Evolutionary conservation across 2,113 vertebrate species (phyloP), one percentile per base, ranked within the genome.

Genomic region (Esox niger): DNA sequence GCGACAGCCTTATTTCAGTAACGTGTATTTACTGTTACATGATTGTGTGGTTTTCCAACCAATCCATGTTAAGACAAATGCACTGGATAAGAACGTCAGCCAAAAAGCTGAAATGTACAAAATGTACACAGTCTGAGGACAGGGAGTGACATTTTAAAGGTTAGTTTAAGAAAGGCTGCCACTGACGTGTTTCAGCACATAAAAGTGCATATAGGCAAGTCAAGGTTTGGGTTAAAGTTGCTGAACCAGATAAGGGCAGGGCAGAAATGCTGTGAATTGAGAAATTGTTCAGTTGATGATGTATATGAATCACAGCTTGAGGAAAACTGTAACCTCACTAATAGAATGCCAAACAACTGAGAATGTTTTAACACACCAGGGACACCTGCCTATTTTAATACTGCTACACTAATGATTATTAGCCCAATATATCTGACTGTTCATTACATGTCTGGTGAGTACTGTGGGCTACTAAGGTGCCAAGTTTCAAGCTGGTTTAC

Each of bases 401-500:
- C 38, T 15, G 3, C n/a, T 21, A 52, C 8, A 61, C 2, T 21
- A 35, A 33, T 35, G 10, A 61, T 33, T 35, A 23, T 35, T 61
- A 17, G 3, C n/a, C n/a, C 21, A 35, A 61, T 61, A 32, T 9
- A 35, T 33, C 30, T 10, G 30, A 61, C 3, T 13, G 9, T 27
- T 20, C 31, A 17, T 59, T 27, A 29, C 57, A 59, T 2, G 17
- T 43, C 38, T 6, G 6, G 25, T 17, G 6, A 15, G 59, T 21
- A 33, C 17, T 15, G 29, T n/a, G 56, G 56, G 26, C 52, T 66
- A 64, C 57, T 58, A 3, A 52, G n/a, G 30, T 27, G 69, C 64
- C 66, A 61, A 64, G 56, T 54, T 72, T 32, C 43, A 56, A 21
- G 21, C 23, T 70, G 46, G 62, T 66, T 78, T 68, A 52, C 59